Conservation (phyloP, 2,888 invertebrate genomes). For the Xestia sexstrigata region DNA sequence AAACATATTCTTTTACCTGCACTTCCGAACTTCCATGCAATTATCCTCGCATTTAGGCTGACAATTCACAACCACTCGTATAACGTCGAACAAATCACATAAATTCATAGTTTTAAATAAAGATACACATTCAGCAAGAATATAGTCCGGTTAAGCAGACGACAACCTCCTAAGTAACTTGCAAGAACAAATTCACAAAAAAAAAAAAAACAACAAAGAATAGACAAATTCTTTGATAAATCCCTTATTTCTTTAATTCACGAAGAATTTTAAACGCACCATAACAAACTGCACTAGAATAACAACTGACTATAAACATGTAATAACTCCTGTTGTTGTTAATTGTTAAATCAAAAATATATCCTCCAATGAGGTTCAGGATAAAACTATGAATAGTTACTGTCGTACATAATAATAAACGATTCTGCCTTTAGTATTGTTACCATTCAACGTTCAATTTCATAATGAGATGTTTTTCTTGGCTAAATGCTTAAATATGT, state of each 20-base stretch:
- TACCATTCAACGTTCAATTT: neutral
- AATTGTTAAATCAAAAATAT: neutral
- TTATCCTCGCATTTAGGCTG: neutral
- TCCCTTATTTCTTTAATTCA: neutral
- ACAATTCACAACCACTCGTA: slow-evolving; percentile 19
- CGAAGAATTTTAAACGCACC: neutral
- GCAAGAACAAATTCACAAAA: neutral
- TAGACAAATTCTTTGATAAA: neutral
- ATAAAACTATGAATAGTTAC: slow-evolving; percentile 35
- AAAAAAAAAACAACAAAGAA: neutral
- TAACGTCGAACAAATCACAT: neutral
- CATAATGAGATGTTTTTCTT: neutral
- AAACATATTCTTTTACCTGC: slow-evolving; percentile 26
- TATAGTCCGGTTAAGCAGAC: neutral
- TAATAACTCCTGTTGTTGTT: neutral
- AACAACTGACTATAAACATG: slow-evolving; percentile 8
- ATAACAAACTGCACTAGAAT: neutral
- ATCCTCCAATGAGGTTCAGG: slow-evolving; percentile 26
- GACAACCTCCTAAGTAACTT: neutral
- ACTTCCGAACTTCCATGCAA: neutral
- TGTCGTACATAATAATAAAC: neutral
- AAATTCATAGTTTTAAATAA: slow-evolving; percentile 3
- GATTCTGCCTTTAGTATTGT: slow-evolving; percentile 30
- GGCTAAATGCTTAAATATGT: neutral
- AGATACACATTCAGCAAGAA: neutral